Evolutionary conservation across 2,113 vertebrate genomes (phyloP).

Genomic region (Penelope pileata): DNA sequence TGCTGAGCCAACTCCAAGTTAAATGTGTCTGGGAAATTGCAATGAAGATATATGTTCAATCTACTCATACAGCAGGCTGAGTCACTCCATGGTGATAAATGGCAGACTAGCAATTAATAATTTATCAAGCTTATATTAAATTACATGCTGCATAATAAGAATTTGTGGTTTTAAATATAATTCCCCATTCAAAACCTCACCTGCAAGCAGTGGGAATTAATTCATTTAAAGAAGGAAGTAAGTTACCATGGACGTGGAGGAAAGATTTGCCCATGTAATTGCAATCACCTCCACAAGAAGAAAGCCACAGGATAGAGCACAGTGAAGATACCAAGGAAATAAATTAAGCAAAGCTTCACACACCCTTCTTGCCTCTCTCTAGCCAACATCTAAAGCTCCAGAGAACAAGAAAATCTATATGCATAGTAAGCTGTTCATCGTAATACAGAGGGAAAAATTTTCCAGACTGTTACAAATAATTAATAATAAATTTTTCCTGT

Average conservation of each 20-base stretch:
- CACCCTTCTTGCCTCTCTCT: not conserved
- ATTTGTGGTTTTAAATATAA: not conserved
- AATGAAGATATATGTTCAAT: slow-evolving; percentile 25
- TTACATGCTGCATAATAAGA: not conserved
- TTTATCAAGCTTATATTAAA: slow-evolving; percentile 43
- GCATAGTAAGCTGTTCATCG: not conserved
- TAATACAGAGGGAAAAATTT: not conserved
- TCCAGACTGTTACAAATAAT: not conserved
- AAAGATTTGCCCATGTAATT: not conserved
- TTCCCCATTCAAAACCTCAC: slow-evolving; percentile 26
- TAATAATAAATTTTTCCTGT: no score
- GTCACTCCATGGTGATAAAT: not conserved
- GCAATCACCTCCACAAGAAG: not conserved
- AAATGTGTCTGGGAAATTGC: slow-evolving; percentile 10
- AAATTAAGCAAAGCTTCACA: not conserved
- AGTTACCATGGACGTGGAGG: not conserved
- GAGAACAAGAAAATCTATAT: not conserved
- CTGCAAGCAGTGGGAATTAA: not conserved
- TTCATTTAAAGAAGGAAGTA: not conserved
- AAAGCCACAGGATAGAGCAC: not conserved
- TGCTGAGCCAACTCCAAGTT: not conserved
- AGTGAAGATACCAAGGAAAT: not conserved
- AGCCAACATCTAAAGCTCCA: not conserved
- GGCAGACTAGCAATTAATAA: slow-evolving; percentile 34
- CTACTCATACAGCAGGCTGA: slow-evolving; percentile 29